Conservation (phyloP, 2,888 invertebrate species). For the Tiphia femorata region DNA sequence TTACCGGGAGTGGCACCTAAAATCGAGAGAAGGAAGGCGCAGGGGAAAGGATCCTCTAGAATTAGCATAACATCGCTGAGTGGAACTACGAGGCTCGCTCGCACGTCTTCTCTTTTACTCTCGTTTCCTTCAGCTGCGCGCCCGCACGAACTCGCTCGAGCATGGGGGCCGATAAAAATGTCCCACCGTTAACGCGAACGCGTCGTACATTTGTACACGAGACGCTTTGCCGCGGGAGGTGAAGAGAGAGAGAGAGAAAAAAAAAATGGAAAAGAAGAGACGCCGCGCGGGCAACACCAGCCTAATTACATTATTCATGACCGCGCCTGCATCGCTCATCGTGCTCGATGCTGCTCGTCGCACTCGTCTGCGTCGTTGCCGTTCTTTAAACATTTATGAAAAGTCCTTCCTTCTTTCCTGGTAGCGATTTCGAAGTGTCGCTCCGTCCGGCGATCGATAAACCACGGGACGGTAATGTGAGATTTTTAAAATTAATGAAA, state of each 20-base stretch:
- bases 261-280: constrained; percentile 45
- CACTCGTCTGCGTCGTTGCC: background rate
- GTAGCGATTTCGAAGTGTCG: too few species aligned
- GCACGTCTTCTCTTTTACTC: constrained; percentile 35
- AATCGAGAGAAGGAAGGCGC: constrained; percentile 21
- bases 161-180: constrained; percentile 62
- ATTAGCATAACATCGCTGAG: constrained; percentile 39
- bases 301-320: constrained; percentile 62
- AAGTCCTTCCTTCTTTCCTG: background rate
- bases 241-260: too few species aligned
- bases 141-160: constrained; percentile 59
- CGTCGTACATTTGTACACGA: constrained; percentile 42
- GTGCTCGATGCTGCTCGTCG: constrained; percentile 7
- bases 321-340: constrained; percentile 23
- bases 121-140: constrained; percentile 64
- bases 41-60: constrained; percentile 5
- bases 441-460: too few species aligned
- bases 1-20: too few species aligned
- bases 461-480: too few species aligned
- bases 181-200: constrained; percentile 47
- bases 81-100: constrained; percentile 13
- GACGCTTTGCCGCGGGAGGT: too few species aligned
- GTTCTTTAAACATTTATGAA: background rate
- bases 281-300: constrained; percentile 42
- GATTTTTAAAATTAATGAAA: too few species aligned